Base-by-base conservation (phyloP, 2,888 invertebrate species). In the Litoditis marina region DNA sequence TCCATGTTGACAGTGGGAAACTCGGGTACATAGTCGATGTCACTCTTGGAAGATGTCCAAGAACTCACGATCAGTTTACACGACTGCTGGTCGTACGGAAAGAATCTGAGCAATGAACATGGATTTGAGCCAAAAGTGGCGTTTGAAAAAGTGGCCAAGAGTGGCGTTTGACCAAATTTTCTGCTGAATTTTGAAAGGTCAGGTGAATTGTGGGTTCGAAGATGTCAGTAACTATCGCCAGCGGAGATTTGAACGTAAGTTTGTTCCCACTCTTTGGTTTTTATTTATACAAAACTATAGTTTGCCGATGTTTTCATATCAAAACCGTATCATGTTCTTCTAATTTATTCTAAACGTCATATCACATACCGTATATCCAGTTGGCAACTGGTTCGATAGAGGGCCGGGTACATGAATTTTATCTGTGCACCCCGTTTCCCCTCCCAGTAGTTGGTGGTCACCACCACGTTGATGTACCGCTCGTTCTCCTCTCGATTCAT, bases 401-500 rank as follows among this genome's bases (percentile, higher is more conserved):
- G 51, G 22, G 80, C 79, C 2, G 81, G 81, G 60, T 81, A 81
- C 81, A 81, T 81, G 51, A 81, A 81, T 64, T 76, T 76, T 11
- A 81, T 71, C 44, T 79, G 74, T 1, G 80, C 76, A 28, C 81
- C 81, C 32, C 72, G 68, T 53, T 76, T 61, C 16, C 69, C 68
- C 53, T 81, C 74, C 79, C 79, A 81, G 50, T 77, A 78, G 36
- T 80, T 77, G 7, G 81, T 80, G 36, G 71, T 78, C 16, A 81
- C 74, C 22, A 81, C 79, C 7, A 78, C 81, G 57, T 81, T 81
- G 22, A 81, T 81, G 62, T 81, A 81, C 19, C 81, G 47, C 58
- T 81, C 81, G 4, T 80, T 78, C 60, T 81, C 81, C 46, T 81
- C 81, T 16, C 81, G 73, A 66, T 81, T 81, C 81, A 81, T 81